These are phyloP conservation scores for Plebejus melissa DNA, from an alignment of 2,888 invertebrate species.

Conservation along the genomic window DNA sequence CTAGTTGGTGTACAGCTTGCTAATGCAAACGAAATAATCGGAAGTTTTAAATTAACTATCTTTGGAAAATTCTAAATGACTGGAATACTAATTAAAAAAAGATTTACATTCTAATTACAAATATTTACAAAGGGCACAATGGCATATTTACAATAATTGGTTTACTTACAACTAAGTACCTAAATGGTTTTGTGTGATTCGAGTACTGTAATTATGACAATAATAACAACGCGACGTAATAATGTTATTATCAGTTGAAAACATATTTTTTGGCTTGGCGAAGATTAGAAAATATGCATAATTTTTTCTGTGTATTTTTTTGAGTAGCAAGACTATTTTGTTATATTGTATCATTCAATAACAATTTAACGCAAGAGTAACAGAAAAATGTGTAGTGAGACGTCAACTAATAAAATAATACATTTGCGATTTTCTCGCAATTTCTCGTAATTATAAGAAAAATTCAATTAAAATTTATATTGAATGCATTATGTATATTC, in stretches of 20 bases:
- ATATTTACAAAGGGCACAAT: constrained; percentile 31
- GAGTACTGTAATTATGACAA: constrained; percentile 10
- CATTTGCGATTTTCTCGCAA: background rate
- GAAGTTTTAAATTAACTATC: constrained; percentile 7
- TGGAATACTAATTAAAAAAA: constrained; percentile 25
- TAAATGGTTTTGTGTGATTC: background rate
- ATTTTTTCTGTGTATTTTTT: background rate
- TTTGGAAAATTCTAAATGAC: constrained; percentile 27
- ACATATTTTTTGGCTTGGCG: background rate
- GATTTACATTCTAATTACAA: constrained; percentile 23
- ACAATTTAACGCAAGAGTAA: background rate
- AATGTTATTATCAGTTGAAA: constrained; percentile 6
- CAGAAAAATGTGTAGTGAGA: background rate
- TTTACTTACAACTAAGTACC: constrained; percentile 20
- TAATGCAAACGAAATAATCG: constrained; percentile 6
- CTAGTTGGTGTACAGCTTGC: constrained; percentile 21
- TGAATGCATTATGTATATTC: background rate
- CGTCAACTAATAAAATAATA: background rate
- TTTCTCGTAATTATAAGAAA: background rate
- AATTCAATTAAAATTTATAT: background rate
- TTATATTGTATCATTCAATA: background rate
- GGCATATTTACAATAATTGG: constrained; percentile 31
- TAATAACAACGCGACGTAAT: background rate
- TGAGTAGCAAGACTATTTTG: too few species aligned
- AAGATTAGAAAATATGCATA: background rate